Evolutionary conservation across 2,797 vertebrate species (phyloP), one percentile per base, ranked within the genome.

Genomic region (Poeciliopsis turneri): DNA sequence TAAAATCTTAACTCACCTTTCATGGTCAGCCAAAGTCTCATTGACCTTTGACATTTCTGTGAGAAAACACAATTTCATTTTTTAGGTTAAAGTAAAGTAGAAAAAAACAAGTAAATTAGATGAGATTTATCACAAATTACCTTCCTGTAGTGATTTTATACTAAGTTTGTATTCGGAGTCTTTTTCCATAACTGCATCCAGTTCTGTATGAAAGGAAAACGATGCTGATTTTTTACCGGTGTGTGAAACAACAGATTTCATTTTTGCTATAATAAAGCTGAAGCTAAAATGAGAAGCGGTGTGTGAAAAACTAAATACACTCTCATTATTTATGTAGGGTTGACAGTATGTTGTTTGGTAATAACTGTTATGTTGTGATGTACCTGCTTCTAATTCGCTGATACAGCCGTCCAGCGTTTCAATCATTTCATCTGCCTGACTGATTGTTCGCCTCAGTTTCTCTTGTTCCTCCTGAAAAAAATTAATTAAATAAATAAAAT

Each of bases 311-410:
- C 53, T 57, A n/a, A 28, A 12, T 28, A 57, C 53, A 13, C 55
- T 0, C 25, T n/a, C n/a, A 28, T n/a, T n/a, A n/a, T n/a, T 55
- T n/a, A 11, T 1, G 23, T n/a, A n/a, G 23, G 25, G 23, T 55
- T 55, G 23, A 55, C 23, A 25, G 25, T 25, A 53, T 53, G 9
- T 23, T 23, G 51, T 53, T 53, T 10, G 23, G 8, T 11, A 55
- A 25, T 55, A 55, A 55, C 4, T n/a, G 25, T 55, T n/a, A n/a
- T n/a, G 11, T 55, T 55, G 3, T 0, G 25, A n/a, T 25, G 1
- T 88, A 96, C 96, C 95, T 43, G 90, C 81, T 91, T 96, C 91
- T 73, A 96, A 75, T 57, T 93, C 85, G 77, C 46, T 15, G 53
- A 96, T 90, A 77, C 93, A 95, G 46, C 90, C 91, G 70, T 96